Base-by-base conservation (phyloP, 1,140 invertebrate species). In the Zelostemma sp. region DNA sequence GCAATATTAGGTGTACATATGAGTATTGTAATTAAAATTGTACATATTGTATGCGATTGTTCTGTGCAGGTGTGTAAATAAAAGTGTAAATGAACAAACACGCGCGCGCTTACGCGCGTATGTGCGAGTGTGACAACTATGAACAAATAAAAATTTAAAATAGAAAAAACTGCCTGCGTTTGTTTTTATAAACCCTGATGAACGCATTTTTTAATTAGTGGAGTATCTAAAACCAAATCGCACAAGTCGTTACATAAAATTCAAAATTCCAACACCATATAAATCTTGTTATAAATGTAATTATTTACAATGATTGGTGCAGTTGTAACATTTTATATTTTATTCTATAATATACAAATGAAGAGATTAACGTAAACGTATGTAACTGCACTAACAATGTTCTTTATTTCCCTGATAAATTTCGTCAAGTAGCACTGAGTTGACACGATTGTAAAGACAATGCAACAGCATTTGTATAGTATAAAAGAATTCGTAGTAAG, bases 1-100 rank as follows among this genome's bases (percentile, higher is more conserved):
- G 80, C 78, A 83, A 82, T 82, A 82, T 78, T 83, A 82, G 77
- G 60, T 83, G 77, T 82, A 83, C 72, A 83, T 80, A 82, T 64
- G 59, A 68, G 67, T 72, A 63, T 70, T 81, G 79, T 81, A 80
- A 82, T 72, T 78, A 80, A 73, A 77, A 60, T 67, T 79, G 75
- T 78, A 78, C 67, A 80, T 73, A 73, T 50, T 66, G 67, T 66
- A 72, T 48, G 63, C 56, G 65, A 55, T 16, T 58, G 61, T 60
- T 63, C 18, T 12, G 64, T 33, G 54, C 58, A 59, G 49, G 53
- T 68, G 50, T 68, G 49, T 50, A 35, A 35, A 35, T 35, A 28
- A 35, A 6, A 35, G 33, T 2, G 33, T 35, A 35, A 35, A 35
- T 35, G 33, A 35, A 9, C 3, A 35, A 11, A 35, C 6, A n/a